A percentile compares a stretch with the other conserved stretches of the same genome.
These are phyloP conservation scores for Diorhabda elongata DNA, from an alignment of 1,140 invertebrate species.

Conservation along the genomic window DNA sequence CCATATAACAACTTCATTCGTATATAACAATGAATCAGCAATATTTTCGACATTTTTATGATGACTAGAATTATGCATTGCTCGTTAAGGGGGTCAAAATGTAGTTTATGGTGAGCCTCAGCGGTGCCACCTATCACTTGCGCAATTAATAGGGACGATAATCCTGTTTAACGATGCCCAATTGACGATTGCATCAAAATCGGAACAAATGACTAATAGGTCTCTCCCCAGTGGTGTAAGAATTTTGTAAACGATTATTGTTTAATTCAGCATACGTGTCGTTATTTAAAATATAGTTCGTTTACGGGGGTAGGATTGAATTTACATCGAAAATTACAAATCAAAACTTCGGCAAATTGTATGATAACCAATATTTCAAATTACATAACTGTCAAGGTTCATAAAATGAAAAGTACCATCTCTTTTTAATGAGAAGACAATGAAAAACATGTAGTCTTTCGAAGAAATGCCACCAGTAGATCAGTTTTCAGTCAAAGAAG, in stretches of 20 bases:
- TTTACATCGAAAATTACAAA: too few relatives aligned
- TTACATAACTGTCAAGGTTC: too few relatives aligned
- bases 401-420: too few relatives aligned
- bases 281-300: too few relatives aligned
- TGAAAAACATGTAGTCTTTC: too few relatives aligned
- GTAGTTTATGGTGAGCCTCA: constrained; percentile 31
- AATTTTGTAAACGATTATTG: constrained; percentile 1
- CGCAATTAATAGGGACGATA: constrained; percentile 37
- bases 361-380: too few relatives aligned
- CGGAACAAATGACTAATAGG: constrained; percentile 14
- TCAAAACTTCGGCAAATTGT: too few relatives aligned
- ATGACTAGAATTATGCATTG: constrained; percentile 19
- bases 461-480: too few relatives aligned
- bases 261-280: neutral
- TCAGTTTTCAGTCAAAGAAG: too few relatives aligned
- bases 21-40: constrained; percentile 23
- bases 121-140: constrained; percentile 30
- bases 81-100: constrained; percentile 12
- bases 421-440: too few relatives aligned
- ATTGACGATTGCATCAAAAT: constrained; percentile 30
- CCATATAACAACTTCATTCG: constrained; percentile 7
- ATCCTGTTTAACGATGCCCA: constrained; percentile 35
- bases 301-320: too few relatives aligned
- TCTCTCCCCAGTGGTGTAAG: neutral
- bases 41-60: constrained; percentile 30